Conservation (phyloP, 2,113 vertebrate genomes). For the Saccopteryx bilineata region DNA sequence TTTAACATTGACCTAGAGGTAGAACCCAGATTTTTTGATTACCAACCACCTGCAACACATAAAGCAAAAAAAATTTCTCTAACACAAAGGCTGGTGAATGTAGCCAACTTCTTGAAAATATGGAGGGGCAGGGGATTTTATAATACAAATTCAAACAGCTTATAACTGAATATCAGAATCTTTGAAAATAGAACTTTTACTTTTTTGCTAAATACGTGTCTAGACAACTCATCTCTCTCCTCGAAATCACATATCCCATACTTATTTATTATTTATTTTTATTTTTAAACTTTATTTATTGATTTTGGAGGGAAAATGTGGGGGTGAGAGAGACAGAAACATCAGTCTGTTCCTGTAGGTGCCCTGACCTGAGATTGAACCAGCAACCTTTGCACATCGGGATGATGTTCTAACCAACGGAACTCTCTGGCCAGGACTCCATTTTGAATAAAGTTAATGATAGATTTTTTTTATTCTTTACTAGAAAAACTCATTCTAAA, state of each 20-base stretch:
- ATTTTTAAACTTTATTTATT: too few relatives aligned
- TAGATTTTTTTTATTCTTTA: not conserved
- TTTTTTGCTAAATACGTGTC: not conserved
- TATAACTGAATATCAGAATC: not conserved
- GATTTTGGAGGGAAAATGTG: too few relatives aligned
- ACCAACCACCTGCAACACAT: not conserved
- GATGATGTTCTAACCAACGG: too few relatives aligned
- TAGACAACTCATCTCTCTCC: not conserved
- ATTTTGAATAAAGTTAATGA: not conserved
- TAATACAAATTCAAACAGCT: not conserved
- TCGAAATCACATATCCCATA: not conserved
- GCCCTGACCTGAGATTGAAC: too few relatives aligned
- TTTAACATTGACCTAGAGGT: not conserved
- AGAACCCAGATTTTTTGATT: not conserved
- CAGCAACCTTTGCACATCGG: too few relatives aligned
- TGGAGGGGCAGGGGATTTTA: not conserved
- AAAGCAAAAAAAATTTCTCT: not conserved
- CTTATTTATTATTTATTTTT: not conserved
- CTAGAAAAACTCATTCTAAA: not conserved
- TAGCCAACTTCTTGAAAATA: not conserved
- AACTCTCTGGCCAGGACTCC: too few relatives aligned
- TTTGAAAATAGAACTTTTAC: not conserved
- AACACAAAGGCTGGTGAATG: not conserved
- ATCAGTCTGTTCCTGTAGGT: too few relatives aligned
- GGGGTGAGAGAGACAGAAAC: too few relatives aligned